Conservation (phyloP, 35 echinoderm and acorn worm genomes). For the Patiria miniata region DNA sequence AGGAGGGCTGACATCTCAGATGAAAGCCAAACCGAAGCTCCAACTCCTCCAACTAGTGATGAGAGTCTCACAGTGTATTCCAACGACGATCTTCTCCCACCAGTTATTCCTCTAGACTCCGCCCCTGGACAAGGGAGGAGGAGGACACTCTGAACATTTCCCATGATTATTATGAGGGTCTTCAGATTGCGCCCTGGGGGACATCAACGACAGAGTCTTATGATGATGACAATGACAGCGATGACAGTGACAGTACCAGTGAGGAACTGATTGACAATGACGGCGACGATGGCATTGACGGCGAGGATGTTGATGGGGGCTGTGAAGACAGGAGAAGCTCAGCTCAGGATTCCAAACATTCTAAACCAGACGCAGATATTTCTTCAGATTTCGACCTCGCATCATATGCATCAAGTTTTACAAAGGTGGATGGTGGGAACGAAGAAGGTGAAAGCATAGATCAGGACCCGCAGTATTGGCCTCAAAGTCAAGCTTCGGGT, state of each 20-base stretch:
- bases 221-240: background rate
- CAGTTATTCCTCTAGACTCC: background rate
- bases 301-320: background rate
- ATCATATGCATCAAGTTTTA: background rate
- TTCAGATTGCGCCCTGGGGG: background rate
- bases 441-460: background rate
- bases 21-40: background rate
- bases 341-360: background rate
- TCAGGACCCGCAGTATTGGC: background rate
- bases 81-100: background rate
- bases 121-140: background rate
- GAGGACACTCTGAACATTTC: background rate
- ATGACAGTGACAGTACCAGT: conserved; percentile 2
- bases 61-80: background rate
- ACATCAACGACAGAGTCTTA: background rate
- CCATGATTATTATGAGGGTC: background rate
- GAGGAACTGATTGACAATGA: background rate
- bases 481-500: background rate
- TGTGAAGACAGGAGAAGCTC: background rate
- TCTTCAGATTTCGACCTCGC: background rate
- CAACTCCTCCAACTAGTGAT: background rate
- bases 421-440: background rate
- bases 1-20: background rate
- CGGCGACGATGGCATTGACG: background rate
- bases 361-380: background rate